Conservation (phyloP, 1,140 invertebrate genomes). For the Atta texana region DNA sequence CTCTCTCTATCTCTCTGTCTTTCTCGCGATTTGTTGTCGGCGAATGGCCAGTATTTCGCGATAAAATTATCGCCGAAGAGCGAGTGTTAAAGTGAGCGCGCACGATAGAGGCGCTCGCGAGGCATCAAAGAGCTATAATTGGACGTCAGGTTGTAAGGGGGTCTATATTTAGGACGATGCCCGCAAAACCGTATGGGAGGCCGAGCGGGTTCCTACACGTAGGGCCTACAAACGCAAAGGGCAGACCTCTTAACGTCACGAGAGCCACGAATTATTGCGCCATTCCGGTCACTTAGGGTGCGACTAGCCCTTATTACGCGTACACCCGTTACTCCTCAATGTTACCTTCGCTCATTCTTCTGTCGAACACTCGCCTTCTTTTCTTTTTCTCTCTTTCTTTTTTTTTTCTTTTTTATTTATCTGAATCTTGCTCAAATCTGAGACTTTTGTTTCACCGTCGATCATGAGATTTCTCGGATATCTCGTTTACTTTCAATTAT, state of each 20-base stretch:
- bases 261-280: constrained; percentile 85
- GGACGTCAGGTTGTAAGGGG: constrained; percentile 80
- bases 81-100: constrained; percentile 43
- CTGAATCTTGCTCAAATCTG: constrained; percentile 18
- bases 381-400: constrained; percentile 36
- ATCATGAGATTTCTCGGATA: neutral
- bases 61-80: constrained; percentile 80
- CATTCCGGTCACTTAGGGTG: constrained; percentile 85
- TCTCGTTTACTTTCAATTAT: constrained; percentile 7
- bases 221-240: constrained; percentile 77
- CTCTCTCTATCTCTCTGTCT: neutral
- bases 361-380: constrained; percentile 13
- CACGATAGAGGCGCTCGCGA: constrained; percentile 76
- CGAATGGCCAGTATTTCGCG: constrained; percentile 65
- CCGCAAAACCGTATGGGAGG: constrained; percentile 79
- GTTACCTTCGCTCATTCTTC: constrained; percentile 8
- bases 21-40: constrained; percentile 44
- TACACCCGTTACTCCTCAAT: constrained; percentile 66
- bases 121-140: constrained; percentile 85
- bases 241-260: constrained; percentile 85
- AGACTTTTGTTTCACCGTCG: neutral
- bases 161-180: constrained; percentile 84
- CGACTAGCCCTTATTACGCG: constrained; percentile 83
- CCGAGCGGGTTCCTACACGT: constrained; percentile 71
- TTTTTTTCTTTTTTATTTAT: neutral